phyloP scores from a whole-genome alignment of 2,113 vertebrate genomes.

The Delphinapterus leucas region DNA sequence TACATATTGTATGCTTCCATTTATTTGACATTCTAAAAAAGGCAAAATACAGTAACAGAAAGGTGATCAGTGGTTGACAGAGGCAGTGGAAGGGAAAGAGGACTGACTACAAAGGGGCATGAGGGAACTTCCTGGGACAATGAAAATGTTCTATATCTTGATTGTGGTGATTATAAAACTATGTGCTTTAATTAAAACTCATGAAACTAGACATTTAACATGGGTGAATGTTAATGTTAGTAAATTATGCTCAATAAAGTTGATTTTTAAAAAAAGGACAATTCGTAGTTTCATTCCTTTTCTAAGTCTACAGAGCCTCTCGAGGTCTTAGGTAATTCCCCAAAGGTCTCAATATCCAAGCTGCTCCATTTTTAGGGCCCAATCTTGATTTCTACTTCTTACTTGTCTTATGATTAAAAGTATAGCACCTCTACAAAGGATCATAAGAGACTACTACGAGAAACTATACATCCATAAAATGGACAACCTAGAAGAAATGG shows the following conservation, averaged over 20 bases:
- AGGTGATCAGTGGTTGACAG: neutral
- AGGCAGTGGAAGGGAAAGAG: neutral
- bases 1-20: neutral
- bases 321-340: conserved; percentile 32
- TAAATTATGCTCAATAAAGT: neutral
- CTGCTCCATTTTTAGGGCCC: conserved; percentile 2
- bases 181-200: conserved; percentile 8
- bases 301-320: conserved; percentile 4
- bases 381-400: conserved; percentile 27
- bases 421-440: neutral
- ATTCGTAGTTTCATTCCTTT: conserved; percentile 31
- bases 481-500: neutral
- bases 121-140: neutral
- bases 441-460: neutral
- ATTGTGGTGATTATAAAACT: neutral
- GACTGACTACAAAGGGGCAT: neutral
- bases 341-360: neutral
- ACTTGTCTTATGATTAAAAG: neutral
- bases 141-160: neutral
- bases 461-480: neutral
- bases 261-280: conserved; percentile 19
- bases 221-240: neutral
- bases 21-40: neutral
- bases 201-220: neutral
- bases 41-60: neutral